Conservation (phyloP, 2,113 vertebrate genomes). For the Ophthalmolycus amberensis region DNA sequence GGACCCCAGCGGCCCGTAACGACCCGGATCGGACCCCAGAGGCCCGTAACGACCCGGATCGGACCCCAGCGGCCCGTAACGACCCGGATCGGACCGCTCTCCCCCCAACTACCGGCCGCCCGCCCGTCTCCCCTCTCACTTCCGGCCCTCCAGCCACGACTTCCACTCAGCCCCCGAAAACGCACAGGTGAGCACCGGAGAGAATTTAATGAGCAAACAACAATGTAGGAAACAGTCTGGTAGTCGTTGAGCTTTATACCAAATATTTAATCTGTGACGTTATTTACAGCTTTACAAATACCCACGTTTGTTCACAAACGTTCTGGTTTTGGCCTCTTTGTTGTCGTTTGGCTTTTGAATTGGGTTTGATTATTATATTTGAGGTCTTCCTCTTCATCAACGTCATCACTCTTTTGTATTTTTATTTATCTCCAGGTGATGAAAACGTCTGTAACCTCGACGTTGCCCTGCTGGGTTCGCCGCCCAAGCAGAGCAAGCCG, state of each 20-base stretch:
- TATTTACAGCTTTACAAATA: no score
- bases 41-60: not conserved
- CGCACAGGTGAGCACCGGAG: constrained; percentile 85
- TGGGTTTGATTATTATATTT: no score
- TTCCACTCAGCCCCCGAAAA: constrained; percentile 92
- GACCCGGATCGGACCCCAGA: not conserved
- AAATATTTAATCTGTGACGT: no score
- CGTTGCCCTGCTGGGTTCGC: constrained; percentile 81
- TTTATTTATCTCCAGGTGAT: constrained; percentile 80
- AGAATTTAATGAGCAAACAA: no score
- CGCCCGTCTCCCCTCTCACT: not conserved
- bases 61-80: no score
- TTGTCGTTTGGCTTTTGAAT: no score
- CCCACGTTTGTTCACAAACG: no score
- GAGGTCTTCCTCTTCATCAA: not conserved
- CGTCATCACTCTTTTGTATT: no score
- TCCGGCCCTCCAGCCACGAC: constrained; percentile 29
- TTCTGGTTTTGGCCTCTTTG: no score
- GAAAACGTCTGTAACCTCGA: constrained; percentile 92
- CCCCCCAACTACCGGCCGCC: not conserved
- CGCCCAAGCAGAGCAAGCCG: constrained; percentile 86
- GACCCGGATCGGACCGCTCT: not conserved
- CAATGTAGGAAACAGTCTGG: no score
- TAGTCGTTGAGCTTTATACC: no score
- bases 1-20: not conserved